phyloP scores from a whole-genome alignment of 2,888 invertebrate species.

The Dynastes hyllus region DNA sequence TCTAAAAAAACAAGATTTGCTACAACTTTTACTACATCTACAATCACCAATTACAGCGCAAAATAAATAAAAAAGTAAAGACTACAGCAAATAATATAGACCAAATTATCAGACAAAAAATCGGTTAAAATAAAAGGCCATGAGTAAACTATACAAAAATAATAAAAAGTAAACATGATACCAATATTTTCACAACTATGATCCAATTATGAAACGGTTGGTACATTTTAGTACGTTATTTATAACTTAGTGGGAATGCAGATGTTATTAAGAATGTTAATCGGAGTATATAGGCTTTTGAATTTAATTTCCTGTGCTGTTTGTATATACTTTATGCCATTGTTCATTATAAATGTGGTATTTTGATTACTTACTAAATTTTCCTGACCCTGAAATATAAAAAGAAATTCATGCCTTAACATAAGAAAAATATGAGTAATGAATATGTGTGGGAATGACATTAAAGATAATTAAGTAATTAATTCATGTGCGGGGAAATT shows the following conservation, averaged over 20 bases:
- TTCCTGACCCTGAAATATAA: conserved; percentile 78
- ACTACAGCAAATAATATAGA: conserved; percentile 63
- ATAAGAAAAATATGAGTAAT: conserved; percentile 40
- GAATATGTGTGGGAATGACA: conserved; percentile 11
- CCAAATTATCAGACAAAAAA: conserved; percentile 44
- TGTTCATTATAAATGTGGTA: conserved; percentile 27
- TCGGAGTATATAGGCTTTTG: conserved; percentile 7
- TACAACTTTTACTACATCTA: conserved; percentile 32
- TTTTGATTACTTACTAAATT: conserved; percentile 77
- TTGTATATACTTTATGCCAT: conserved; percentile 33
- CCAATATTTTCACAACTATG: conserved; percentile 41
- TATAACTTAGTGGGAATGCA: conserved; percentile 36
- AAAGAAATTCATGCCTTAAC: conserved; percentile 59
- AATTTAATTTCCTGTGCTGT: conserved; percentile 24
- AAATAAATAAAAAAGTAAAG: conserved; percentile 44
- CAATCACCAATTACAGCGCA: conserved; percentile 37
- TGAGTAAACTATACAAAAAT: conserved; percentile 53
- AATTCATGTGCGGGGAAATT: conserved; percentile 18
- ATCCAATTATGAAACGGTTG: conserved; percentile 46
- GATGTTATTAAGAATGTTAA: conserved; percentile 41
- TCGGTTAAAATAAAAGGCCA: conserved; percentile 62
- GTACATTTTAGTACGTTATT: conserved; percentile 22
- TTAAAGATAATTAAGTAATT: conserved; percentile 28
- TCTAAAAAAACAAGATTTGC: conserved; percentile 22
- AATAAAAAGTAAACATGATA: conserved; percentile 29